Base-by-base conservation (phyloP, 1,140 invertebrate species). In the Heterodera schachtii region DNA sequence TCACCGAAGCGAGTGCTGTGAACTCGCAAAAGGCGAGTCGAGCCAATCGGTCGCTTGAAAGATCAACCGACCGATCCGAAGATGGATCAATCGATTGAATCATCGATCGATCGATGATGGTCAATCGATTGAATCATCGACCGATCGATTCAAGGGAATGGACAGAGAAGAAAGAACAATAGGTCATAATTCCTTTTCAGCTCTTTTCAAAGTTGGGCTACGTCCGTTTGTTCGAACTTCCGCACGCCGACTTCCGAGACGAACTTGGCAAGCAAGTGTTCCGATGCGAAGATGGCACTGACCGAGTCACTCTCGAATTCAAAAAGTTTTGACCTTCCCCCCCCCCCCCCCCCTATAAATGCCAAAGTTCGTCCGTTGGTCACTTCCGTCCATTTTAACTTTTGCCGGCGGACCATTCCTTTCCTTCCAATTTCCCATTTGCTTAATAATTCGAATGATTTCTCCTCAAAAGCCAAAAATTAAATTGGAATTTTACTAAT, bases 181-280 rank as follows among this genome's bases (percentile, higher is more conserved):
- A 19, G 71, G 71, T 16, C 4, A 4, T 47, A 13, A 19, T 46
- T 46, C 13, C 47, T 19, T 52, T 67, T 86, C 1, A 64, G 83
- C 86, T 85, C 8, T 85, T 85, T 66, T 43, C 46, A 52, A 85
- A 85, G 67, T 6, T 80, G 2, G 84, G 84, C 16, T 85, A 87
- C 70, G 19, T 44, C 21, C 67, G 71, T 16, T 41, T 87, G 19
- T 75, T 60, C 66, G 86, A 86, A 60, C 71, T 85, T 19, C 43
- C 66, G 41, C 82, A 81, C 60, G 41, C 67, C 46, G 73, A 85
- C 41, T 85, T 81, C 81, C 76, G 78, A 60, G 79, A 84, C 49
- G 57, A 80, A 57, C 74, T 79, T 60, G 83, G 79, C 16, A 49
- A 84, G 74, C 84, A 85, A 70, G 84, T 85, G 44, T 87, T 85